Conservation (phyloP, 2,797 vertebrate genomes). For the Epinephelus malabaricus region DNA sequence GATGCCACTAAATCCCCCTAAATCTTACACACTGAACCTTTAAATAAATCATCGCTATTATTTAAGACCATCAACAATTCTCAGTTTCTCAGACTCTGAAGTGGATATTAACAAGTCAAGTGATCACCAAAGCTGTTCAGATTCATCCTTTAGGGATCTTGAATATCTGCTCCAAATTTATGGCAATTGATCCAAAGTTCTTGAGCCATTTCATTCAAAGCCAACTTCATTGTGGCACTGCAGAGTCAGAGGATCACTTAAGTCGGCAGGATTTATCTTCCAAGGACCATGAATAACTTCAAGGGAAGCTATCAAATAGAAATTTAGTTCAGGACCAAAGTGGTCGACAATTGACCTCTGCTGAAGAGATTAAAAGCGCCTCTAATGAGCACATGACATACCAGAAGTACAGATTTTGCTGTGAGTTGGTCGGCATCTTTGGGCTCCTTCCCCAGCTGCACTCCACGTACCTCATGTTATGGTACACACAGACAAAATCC, state of each 20-base stretch:
- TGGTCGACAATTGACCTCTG: too few relatives aligned
- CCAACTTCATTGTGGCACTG: neutral
- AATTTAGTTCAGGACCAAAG: neutral
- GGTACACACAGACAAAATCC: constrained; percentile 76
- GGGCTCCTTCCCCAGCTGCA: constrained; percentile 76
- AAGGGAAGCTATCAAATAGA: neutral
- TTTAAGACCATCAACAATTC: neutral
- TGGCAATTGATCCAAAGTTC: neutral
- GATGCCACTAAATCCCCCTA: too few relatives aligned
- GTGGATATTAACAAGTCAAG: neutral
- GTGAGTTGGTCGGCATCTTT: constrained; percentile 42
- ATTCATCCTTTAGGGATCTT: neutral
- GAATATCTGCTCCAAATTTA: neutral
- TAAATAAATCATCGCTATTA: neutral
- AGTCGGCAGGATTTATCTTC: neutral
- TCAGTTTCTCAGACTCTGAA: neutral
- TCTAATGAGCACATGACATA: constrained; percentile 34
- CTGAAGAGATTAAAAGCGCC: neutral
- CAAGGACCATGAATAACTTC: neutral
- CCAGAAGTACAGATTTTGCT: constrained; percentile 82
- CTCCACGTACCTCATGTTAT: constrained; percentile 77
- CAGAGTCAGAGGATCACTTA: too few relatives aligned
- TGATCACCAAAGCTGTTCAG: too few relatives aligned
- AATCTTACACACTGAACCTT: too few relatives aligned
- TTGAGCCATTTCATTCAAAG: neutral